Evolutionary conservation across 2,113 vertebrate species (phyloP), one percentile per base, ranked within the genome.

Genomic region (Eleginops maclovinus): DNA sequence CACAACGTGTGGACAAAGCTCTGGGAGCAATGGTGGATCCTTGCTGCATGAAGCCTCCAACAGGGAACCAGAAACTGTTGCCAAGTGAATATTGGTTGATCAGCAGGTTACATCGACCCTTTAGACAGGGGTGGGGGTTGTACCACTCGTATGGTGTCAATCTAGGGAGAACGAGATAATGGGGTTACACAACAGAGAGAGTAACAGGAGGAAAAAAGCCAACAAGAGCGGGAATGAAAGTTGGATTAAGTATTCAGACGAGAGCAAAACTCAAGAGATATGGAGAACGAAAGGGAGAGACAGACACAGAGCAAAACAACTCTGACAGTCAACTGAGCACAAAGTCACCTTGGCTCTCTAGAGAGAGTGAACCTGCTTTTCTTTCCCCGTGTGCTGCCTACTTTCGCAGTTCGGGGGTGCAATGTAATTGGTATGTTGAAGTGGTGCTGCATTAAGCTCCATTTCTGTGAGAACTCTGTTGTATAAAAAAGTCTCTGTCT

Each of bases 11-110:
- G 63, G 98, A 99, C 44, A 99, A 85, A 2, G 98, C 98, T n/a
- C 97, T 95, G 16, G 98, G 98, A 56, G 97, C 97, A 0, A 99
- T 98, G 81, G 98, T 98, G 68, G 98, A 99, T 67, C 98, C 98
- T 77, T 99, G 98, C 92, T 99, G 98, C 98, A 99, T 99, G 93
- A 99, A 99, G 8, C 98, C 98, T 41, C 98, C 98, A 0, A 99
- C 98, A 0, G 98, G 98, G 85, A 99, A 99, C 98, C 98, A 99
- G 88, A 99, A 94, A 81, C 97, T 99, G 94, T 99, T 99, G 69
- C 98, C 98, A 0, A 99, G 95, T 0, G 98, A 99, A 88, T 99
- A 99, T 92, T 99, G 98, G 81, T 99, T 99, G 81, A 99, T 96
- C 26, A 99, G 95, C 21, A 99, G 95, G 81, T 95, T 96, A 88